phyloP scores from a whole-genome alignment of 2,888 invertebrate genomes.

The Lysandra bellargus region DNA sequence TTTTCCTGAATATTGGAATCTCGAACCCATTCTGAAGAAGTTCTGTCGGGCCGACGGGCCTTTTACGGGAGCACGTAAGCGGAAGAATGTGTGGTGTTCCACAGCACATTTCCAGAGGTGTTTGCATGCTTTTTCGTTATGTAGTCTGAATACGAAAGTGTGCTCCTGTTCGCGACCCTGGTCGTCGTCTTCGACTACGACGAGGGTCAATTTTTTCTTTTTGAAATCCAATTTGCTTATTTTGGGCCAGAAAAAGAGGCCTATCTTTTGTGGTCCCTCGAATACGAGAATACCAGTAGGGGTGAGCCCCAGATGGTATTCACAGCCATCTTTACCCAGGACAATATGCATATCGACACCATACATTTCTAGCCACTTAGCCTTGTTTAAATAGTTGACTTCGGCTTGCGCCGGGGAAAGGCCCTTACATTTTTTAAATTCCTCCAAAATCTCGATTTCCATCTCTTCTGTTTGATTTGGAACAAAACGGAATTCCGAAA shows the following conservation, averaged over 20 bases:
- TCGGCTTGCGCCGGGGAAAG: slow-evolving; percentile 97
- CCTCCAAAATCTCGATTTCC: slow-evolving; percentile 96
- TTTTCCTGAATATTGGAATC: slow-evolving; percentile 96
- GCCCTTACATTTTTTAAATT: slow-evolving; percentile 92
- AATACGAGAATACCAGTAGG: slow-evolving; percentile 99
- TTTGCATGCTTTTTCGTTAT: slow-evolving; percentile 99
- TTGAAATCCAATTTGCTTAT: slow-evolving; percentile 98
- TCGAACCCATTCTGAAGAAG: slow-evolving; percentile 99
- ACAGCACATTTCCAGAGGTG: slow-evolving; percentile 99
- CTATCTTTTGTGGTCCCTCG: slow-evolving; percentile 97
- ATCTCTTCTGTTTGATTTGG: slow-evolving; percentile 97
- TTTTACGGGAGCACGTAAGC: slow-evolving; percentile 93
- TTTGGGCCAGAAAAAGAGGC: slow-evolving; percentile 99
- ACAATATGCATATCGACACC: slow-evolving; percentile 99
- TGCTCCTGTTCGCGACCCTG: slow-evolving; percentile 98
- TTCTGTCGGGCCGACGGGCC: slow-evolving; percentile 94
- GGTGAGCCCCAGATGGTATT: slow-evolving; percentile 97
- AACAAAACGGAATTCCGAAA: slow-evolving; percentile 98
- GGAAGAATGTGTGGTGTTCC: slow-evolving; percentile 99
- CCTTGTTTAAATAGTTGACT: slow-evolving; percentile 95
- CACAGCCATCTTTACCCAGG: slow-evolving; percentile 96
- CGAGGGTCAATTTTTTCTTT: slow-evolving; percentile 96
- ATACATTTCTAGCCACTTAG: slow-evolving; percentile 99
- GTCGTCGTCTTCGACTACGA: slow-evolving; percentile 99
- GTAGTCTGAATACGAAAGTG: slow-evolving; percentile 97